Conservation (phyloP, 2,888 invertebrate genomes). For the Eremobia ochroleuca region DNA sequence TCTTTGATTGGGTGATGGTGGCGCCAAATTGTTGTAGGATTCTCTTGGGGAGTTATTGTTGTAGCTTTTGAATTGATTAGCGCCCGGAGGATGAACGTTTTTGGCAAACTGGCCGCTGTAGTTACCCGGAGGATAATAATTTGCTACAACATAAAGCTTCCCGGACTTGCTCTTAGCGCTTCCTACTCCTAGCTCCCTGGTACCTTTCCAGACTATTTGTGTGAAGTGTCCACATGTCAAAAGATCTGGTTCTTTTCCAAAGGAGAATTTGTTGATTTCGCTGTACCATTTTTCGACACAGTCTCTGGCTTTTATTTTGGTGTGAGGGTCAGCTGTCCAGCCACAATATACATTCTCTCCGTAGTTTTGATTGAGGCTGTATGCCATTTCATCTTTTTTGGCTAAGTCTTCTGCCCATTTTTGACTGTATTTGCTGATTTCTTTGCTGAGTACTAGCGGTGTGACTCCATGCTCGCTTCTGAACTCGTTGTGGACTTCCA, state of each 20-base stretch:
- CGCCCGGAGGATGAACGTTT: constrained; percentile 92
- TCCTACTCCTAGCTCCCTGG: constrained; percentile 94
- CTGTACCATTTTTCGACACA: constrained; percentile 95
- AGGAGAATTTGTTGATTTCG: constrained; percentile 93
- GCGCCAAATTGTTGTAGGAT: constrained; percentile 80
- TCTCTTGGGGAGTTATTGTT: constrained; percentile 70
- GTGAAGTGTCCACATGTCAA: constrained; percentile 93
- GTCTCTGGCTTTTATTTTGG: constrained; percentile 92
- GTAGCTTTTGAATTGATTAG: constrained; percentile 80
- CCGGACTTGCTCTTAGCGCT: constrained; percentile 94
- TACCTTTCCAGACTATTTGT: constrained; percentile 96
- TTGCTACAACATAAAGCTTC: constrained; percentile 96
- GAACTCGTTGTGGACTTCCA: constrained; percentile 86
- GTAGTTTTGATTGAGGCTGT: constrained; percentile 92
- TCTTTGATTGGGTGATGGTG: constrained; percentile 76
- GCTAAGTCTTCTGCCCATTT: constrained; percentile 94
- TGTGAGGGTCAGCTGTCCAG: constrained; percentile 92
- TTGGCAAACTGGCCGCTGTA: constrained; percentile 93
- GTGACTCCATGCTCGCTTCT: constrained; percentile 86
- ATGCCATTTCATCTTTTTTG: constrained; percentile 92
- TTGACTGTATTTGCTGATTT: constrained; percentile 92
- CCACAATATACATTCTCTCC: constrained; percentile 94
- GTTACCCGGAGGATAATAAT: constrained; percentile 96
- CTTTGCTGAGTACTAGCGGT: constrained; percentile 91
- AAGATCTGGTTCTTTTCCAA: constrained; percentile 92